Base-by-base conservation (phyloP, 1,140 invertebrate genomes). In the Samia ricini region DNA sequence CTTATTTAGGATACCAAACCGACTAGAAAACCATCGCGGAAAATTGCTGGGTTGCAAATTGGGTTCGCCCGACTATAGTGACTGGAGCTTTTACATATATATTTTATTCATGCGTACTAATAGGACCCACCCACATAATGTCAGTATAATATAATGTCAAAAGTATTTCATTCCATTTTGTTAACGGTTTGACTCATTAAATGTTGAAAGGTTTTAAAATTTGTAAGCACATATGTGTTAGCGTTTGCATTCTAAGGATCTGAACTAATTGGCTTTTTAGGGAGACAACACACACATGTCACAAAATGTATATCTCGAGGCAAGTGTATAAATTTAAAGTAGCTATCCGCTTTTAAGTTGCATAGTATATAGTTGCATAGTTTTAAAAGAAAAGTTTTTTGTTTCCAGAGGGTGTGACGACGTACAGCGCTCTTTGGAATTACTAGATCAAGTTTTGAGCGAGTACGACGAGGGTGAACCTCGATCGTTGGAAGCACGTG, bases 381-480 rank as follows among this genome's bases (percentile, higher is more conserved):
- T 42, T 42, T 15, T 42, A 5, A 42, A 42, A 15, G n/a, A 10
- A 15, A 42, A 42, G 7, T 1, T 42, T 36, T 42, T 42, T 10
- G 33, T 77, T 94, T 94, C 69, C 93, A 95, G 95, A 88, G 93
- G 93, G 91, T 91, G 91, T 72, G 95, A 95, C 91, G 95, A 95
- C 91, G 94, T 95, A 76, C 94, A 95, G 91, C 92, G 95, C 86
- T 96, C 95, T 63, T 93, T 97, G 90, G 95, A 96, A 88, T 92
- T 96, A 71, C 91, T 97, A 90, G 96, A 97, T 92, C 94, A 95
- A 75, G 95, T 96, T 81, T 92, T 97, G 85, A 96, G 95, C 68
- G 96, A 97, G 91, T 97, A 96, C 91, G 95, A 96, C 92, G 95
- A 96, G 68, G 85, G 88, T 29, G 86, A 90, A 71, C 83, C 85